Base-by-base conservation (phyloP, 1,140 invertebrate genomes). In the Sinonovacula constricta region DNA sequence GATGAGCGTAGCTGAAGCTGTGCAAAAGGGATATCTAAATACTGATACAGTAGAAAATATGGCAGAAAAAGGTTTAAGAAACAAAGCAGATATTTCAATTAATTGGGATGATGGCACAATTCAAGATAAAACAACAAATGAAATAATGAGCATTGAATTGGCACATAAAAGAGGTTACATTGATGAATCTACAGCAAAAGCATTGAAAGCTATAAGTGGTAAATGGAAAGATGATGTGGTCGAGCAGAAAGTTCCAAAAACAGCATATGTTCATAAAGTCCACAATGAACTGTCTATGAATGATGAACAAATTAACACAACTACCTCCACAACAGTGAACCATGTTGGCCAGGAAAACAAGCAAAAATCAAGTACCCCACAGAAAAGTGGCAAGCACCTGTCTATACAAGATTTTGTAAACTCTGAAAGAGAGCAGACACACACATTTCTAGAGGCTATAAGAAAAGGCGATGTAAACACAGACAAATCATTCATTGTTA, bases 21-120 rank as follows among this genome's bases (percentile, higher is more conserved):
- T 98, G 1, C 93, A 95, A 76, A 93, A 95, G 82, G 96, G 96
- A 53, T 93, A 98, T 65, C 89, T 99, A 75, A 96, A 98, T 92
- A 93, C 94, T 1, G 92, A 94, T 28, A 97, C 95, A n/a, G 93
- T 94, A 2, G 93, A 97, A 85, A 89, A 92, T 18, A 92, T 92
- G 39, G 87, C 89, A 18, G 83, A 84, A 54, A 76, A 95, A 94
- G 91, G 94, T 39, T 89, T 96, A 67, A 95, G 95, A 53, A 81
- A 83, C 39, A 76, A 70, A 26, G 74, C 81, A 36, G 82, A 83
- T n/a, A 91, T 92, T 15, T 65, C 90, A 24, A 86, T 90, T 30
- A 85, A 83, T 33, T 87, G 89, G 72, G 80, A 91, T 49, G 85
- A 82, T 62, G 88, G 87, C 28, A 79, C 80, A 28, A 84, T 89